Percentiles rank a stretch among this genome's conserved stretches.
Conservation (phyloP, 2,113 vertebrate genomes). For the Prionailurus bengalensis region DNA sequence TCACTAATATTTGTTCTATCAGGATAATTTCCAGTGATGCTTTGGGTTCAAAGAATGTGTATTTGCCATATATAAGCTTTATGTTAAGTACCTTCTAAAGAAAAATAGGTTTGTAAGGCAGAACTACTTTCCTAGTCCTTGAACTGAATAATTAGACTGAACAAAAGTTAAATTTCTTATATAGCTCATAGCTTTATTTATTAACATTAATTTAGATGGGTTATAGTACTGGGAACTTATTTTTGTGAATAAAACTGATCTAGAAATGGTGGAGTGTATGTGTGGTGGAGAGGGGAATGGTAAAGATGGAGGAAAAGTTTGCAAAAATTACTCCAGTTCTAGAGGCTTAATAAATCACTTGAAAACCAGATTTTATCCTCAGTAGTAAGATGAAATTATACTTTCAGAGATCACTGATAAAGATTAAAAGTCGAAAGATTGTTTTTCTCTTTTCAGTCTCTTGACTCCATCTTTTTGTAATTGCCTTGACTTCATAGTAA, state of each 20-base stretch:
- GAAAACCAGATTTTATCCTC: not conserved
- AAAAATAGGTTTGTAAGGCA: not conserved
- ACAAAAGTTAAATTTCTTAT: not conserved
- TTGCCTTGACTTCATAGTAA: not conserved
- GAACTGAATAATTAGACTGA: not conserved
- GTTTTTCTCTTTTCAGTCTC: not conserved
- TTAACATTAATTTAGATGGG: not conserved
- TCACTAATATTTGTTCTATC: not conserved
- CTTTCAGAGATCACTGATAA: not conserved
- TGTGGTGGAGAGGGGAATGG: fast-evolving
- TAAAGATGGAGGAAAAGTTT: not conserved
- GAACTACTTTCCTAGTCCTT: not conserved
- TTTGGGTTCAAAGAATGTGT: not conserved
- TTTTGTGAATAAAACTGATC: not conserved
- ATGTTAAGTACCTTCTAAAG: not conserved
- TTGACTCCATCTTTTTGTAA: not conserved
- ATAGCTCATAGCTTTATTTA: not conserved
- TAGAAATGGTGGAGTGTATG: not conserved
- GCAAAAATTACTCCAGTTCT: not conserved
- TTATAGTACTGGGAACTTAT: not conserved
- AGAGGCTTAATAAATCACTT: not conserved
- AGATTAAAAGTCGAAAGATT: not conserved
- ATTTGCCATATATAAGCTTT: not conserved
- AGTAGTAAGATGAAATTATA: not conserved
- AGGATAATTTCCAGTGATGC: not conserved